phyloP scores from a whole-genome alignment of 23 tunicate genomes.

The Clavelina lepadiformis region DNA sequence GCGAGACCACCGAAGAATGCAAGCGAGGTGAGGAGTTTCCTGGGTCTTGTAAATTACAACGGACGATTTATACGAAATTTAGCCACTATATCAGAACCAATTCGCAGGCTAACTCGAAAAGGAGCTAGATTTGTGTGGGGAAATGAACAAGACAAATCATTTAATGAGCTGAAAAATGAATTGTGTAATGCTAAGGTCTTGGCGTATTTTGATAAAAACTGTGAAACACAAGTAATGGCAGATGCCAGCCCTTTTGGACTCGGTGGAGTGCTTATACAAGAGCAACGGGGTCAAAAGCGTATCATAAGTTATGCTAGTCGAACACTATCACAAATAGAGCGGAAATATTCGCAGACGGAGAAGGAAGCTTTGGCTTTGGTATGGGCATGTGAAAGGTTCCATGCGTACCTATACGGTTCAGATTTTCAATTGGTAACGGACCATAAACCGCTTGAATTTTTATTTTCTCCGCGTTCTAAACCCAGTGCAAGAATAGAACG shows the following conservation, averaged over 20 bases:
- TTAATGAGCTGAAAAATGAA: too few species aligned
- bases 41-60: too few species aligned
- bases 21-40: too few species aligned
- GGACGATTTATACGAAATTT: too few species aligned
- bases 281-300: neutral
- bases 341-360: constrained; percentile 3
- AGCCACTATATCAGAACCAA: too few species aligned
- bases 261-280: neutral
- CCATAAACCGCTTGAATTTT: constrained; percentile 2
- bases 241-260: constrained; percentile 8
- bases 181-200: too few species aligned
- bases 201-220: neutral
- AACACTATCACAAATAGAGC: neutral
- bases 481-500: constrained; percentile 10
- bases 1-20: too few species aligned
- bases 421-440: constrained; percentile 10
- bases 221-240: constrained; percentile 3
- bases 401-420: constrained; percentile 8
- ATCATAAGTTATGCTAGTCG: constrained; percentile 9
- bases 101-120: too few species aligned
- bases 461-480: constrained; percentile 8
- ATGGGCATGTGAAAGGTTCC: constrained; percentile 10
- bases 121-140: too few species aligned
- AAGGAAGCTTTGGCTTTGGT: constrained; percentile 14
- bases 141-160: too few species aligned